Conservation (phyloP, 1,140 invertebrate genomes). For the Lepidotrigona ventralis region DNA sequence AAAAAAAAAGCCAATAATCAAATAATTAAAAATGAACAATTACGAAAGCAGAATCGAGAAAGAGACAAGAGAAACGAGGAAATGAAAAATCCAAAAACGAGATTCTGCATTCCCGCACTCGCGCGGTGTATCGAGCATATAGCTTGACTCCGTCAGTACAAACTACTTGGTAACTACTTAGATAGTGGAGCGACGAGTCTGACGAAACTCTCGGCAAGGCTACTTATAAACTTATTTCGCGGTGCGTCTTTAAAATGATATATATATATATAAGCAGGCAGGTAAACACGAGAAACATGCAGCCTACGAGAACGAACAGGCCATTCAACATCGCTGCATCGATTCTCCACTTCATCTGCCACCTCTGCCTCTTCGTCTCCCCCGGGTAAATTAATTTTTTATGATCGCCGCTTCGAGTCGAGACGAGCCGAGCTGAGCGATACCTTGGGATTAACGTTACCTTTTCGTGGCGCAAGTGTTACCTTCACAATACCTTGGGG, state of each 20-base stretch:
- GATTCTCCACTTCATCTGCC: constrained; percentile 48
- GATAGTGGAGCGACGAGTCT: constrained; percentile 64
- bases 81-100: constrained; percentile 7
- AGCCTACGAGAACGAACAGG: constrained; percentile 33
- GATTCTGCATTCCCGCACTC: constrained; percentile 67
- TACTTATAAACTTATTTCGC: constrained; percentile 79
- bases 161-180: constrained; percentile 78
- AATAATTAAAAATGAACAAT: neutral
- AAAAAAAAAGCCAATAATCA: no score
- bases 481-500: no score
- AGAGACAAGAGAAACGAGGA: neutral
- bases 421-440: no score
- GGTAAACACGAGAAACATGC: constrained; percentile 4
- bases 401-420: constrained; percentile 53
- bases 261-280: constrained; percentile 38
- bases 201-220: constrained; percentile 75
- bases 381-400: constrained; percentile 67
- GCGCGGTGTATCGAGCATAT: constrained; percentile 72
- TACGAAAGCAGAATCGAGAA: no score
- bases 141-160: constrained; percentile 73
- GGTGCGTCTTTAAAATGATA: constrained; percentile 78
- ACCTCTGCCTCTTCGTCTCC: constrained; percentile 15
- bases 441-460: no score
- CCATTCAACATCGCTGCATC: constrained; percentile 62
- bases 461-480: no score